phyloP scores from a whole-genome alignment of 2,888 invertebrate species.

The Syrista parreyssii region DNA sequence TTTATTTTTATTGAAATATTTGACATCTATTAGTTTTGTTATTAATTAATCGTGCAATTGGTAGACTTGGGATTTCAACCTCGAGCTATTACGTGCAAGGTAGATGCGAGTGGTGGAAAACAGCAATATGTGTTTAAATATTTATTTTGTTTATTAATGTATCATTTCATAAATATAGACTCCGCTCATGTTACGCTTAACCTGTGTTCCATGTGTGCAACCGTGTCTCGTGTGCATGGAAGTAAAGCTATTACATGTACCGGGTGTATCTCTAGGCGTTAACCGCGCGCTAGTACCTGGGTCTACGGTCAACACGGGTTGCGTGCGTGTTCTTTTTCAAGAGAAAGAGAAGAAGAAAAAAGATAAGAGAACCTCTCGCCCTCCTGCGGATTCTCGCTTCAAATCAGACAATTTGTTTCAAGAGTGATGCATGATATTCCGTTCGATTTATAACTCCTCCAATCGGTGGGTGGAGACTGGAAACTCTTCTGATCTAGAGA shows the following conservation, averaged over 20 bases:
- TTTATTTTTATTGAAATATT: not conserved
- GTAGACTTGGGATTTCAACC: not conserved
- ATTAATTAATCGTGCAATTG: not conserved
- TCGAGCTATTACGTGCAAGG: not conserved
- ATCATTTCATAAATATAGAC: not conserved
- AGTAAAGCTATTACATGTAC: not conserved
- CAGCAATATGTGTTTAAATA: not conserved
- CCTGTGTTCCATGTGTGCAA: not conserved
- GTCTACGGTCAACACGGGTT: not conserved
- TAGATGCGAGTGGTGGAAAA: not conserved
- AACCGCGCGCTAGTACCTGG: not conserved
- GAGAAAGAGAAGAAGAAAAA: constrained; percentile 2
- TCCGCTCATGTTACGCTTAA: not conserved
- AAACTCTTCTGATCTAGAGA: not conserved
- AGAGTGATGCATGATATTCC: constrained; percentile 18
- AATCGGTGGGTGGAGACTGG: constrained; percentile 6
- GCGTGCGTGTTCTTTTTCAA: not conserved
- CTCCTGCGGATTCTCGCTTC: constrained; percentile 22
- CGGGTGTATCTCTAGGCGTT: not conserved
- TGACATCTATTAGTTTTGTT: not conserved
- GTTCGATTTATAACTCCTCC: constrained; percentile 20
- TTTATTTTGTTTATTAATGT: not conserved
- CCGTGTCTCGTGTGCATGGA: not conserved
- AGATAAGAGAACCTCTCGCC: constrained; percentile 16
- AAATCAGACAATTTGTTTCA: constrained; percentile 23